Conservation (phyloP, 2,113 vertebrate species). For the Orthonyx spaldingii region DNA sequence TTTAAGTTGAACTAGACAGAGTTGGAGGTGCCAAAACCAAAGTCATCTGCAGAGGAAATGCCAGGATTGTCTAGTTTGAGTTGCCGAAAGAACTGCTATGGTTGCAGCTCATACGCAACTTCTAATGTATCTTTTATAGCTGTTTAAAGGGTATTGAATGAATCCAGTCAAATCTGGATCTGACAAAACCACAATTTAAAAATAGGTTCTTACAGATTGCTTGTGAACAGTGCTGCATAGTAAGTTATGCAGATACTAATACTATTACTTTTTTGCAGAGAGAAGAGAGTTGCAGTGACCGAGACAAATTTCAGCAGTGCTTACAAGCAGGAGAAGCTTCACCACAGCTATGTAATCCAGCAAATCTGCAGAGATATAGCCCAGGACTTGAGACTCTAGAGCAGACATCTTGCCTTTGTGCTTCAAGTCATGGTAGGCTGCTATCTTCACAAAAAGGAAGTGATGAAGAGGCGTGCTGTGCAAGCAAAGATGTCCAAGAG, state of each 20-base stretch:
- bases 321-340: not conserved
- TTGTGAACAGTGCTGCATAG: not conserved
- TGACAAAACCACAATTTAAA: constrained; percentile 2
- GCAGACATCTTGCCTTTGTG: not conserved
- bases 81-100: not conserved
- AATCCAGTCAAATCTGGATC: constrained; percentile 1
- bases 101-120: not conserved
- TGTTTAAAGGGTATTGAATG: not conserved
- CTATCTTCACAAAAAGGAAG: not conserved
- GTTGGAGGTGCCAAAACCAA: constrained; percentile 11
- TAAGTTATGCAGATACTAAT: not conserved
- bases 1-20: constrained; percentile 2
- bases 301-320: not conserved
- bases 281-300: not conserved
- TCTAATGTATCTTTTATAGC: not conserved
- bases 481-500: not conserved
- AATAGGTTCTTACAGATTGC: not conserved
- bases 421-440: not conserved
- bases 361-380: not conserved
- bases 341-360: not conserved
- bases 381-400: not conserved
- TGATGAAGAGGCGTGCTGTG: not conserved
- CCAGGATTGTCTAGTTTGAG: not conserved
- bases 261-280: not conserved
- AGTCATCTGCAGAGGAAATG: constrained; percentile 15